A percentile compares a stretch with the other conserved stretches of the same genome.
phyloP scores from a whole-genome alignment of 2,888 invertebrate species.

The Spialia ferax region DNA sequence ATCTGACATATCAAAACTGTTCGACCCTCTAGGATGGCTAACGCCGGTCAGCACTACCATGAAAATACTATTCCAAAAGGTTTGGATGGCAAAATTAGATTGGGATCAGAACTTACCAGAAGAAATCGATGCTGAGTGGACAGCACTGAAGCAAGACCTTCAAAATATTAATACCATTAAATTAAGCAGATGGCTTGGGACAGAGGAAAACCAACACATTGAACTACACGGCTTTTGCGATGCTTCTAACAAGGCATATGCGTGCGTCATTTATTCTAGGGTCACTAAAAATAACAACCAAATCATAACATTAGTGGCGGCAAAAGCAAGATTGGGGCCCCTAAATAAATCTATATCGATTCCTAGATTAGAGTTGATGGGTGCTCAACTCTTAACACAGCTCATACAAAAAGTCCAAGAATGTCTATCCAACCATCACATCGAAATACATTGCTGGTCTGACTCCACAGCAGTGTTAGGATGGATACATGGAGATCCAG shows the following conservation, averaged over 20 bases:
- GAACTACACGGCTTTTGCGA: conserved; percentile 39
- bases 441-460: conserved; percentile 36
- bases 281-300: conserved; percentile 13
- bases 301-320: conserved; percentile 29
- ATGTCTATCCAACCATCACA: conserved; percentile 19
- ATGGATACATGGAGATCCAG: conserved; percentile 42
- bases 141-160: conserved; percentile 12
- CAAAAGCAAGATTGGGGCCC: conserved; percentile 36
- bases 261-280: conserved; percentile 35
- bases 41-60: conserved; percentile 22
- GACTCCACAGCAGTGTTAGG: conserved; percentile 42
- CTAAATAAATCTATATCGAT: conserved; percentile 31
- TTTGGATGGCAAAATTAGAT: conserved; percentile 13
- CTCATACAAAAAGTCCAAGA: conserved; percentile 30
- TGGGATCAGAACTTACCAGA: conserved; percentile 30
- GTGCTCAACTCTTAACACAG: conserved; percentile 4
- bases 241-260: conserved; percentile 34
- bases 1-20: conserved; percentile 33
- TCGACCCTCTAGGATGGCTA: conserved; percentile 17
- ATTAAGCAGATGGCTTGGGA: conserved; percentile 34
- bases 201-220: conserved; percentile 15
- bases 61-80: conserved; percentile 23
- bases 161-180: conserved; percentile 21
- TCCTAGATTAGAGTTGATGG: conserved; percentile 32
- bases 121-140: conserved; percentile 6